Percentiles rank a stretch among this genome's conserved stretches.
These are phyloP conservation scores for Thalassaphorura encarpata DNA, from an alignment of 1,140 invertebrate genomes.

Conservation along the genomic window DNA sequence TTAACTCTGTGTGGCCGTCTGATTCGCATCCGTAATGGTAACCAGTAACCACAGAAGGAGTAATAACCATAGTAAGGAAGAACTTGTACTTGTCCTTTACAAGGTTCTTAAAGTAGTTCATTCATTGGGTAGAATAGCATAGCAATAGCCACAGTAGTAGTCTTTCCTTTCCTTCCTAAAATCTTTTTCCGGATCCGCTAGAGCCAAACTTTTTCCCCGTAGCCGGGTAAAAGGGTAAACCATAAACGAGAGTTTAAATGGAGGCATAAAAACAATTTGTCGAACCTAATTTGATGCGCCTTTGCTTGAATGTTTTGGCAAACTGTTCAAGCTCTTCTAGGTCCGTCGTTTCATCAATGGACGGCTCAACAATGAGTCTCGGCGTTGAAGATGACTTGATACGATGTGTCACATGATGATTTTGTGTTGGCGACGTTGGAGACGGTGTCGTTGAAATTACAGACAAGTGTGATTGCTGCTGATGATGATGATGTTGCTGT, in stretches of 20 bases:
- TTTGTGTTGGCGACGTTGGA: conserved; percentile 17
- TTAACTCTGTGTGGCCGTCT: too few relatives aligned
- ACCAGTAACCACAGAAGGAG: too few relatives aligned
- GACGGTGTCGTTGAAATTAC: conserved; percentile 14
- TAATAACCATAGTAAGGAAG: too few relatives aligned
- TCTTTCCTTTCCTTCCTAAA: too few relatives aligned
- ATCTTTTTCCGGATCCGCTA: too few relatives aligned
- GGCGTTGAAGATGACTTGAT: conserved; percentile 43
- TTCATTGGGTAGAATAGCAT: too few relatives aligned
- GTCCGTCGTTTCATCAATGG: conserved; percentile 83
- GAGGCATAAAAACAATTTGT: conserved; percentile 17
- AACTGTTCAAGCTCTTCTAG: conserved; percentile 93
- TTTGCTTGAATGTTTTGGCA: conserved; percentile 92
- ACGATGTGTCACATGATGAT: conserved; percentile 36
- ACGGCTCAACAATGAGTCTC: conserved; percentile 53
- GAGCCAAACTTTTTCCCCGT: too few relatives aligned
- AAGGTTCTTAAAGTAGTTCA: too few relatives aligned
- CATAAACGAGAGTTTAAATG: conserved; percentile 8
- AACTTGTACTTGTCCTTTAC: too few relatives aligned
- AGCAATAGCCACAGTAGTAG: too few relatives aligned
- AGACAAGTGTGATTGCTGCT: conserved; percentile 34
- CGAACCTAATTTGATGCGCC: conserved; percentile 80
- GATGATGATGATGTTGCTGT: conserved; percentile 38
- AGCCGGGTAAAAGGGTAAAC: too few relatives aligned
- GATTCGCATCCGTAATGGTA: too few relatives aligned